These are phyloP conservation scores for Chionomys nivalis DNA, from an alignment of 2,113 vertebrate species.

Conservation along the genomic window DNA sequence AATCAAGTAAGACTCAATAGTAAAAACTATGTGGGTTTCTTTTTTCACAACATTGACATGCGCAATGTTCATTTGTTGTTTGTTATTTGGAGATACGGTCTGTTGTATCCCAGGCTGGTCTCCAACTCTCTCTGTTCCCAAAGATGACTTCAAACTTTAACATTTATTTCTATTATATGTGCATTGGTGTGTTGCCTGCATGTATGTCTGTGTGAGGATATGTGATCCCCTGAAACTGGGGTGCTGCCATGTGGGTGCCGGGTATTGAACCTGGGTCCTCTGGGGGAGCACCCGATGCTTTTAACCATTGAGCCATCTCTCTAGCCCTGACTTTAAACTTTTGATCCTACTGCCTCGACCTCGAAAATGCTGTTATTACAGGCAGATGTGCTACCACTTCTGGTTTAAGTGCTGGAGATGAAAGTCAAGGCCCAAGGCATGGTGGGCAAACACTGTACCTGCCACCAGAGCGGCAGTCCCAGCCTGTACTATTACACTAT, in stretches of 20 bases:
- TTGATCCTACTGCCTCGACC: not conserved
- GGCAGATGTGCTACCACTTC: not conserved
- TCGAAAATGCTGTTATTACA: not conserved
- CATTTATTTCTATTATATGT: not conserved
- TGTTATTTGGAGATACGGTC: not conserved
- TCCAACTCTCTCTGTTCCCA: not conserved
- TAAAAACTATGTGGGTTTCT: not conserved
- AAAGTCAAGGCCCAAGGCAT: not conserved
- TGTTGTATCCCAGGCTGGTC: not conserved
- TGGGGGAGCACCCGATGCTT: not conserved
- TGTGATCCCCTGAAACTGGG: not conserved
- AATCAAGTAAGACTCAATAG: not conserved
- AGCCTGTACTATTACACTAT: not conserved
- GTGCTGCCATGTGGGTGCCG: not conserved
- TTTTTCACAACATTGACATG: not conserved
- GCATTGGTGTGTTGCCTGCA: not conserved
- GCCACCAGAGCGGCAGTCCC: not conserved
- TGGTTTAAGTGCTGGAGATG: not conserved
- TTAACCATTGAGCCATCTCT: not conserved
- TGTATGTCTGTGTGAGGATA: not conserved
- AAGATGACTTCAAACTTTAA: not conserved
- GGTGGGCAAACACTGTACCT: not conserved
- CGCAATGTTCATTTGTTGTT: not conserved
- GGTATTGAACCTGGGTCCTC: not conserved
- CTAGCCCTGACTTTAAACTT: not conserved